Evolutionary conservation across 2,888 invertebrate species (phyloP), one percentile per base, ranked within the genome.

Genomic region (Listrodromus nycthemerus): DNA sequence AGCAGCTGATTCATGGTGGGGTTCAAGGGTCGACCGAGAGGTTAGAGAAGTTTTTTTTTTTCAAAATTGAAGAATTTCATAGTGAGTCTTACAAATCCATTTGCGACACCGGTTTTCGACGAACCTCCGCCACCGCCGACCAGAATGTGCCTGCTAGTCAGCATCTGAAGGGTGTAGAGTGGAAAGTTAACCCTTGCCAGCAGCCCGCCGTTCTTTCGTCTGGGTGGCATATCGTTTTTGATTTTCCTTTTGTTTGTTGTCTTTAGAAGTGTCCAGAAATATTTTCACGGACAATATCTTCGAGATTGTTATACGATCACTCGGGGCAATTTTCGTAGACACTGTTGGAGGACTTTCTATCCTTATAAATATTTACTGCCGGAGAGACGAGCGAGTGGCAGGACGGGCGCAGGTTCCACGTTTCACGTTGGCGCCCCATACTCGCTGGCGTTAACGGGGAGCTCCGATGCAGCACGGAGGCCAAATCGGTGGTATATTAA

Each of bases 121-220:
- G 98, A 97, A 80, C 99, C 99, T 83, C 99, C 99, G 76, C 99
- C 99, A 76, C 99, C 99, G 85, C 98, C 99, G 67, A 99, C 98
- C 84, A 99, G 94, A 89, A 99, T 97, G 94, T 99, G 98, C 88
- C 98, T 96, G 94, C 97, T 97, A 41, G 98, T 98, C 82, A 99
- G 94, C 95, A 98, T 97, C 94, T 97, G 97, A 45, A 99, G 95
- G 2, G 97, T 96, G 93, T 98, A 99, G 83, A 98, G 95, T 5
- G 99, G 99, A 94, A 98, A 98, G 95, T 98, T 98, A 67, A 98
- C 97, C 91, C 97, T 95, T 85, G 98, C 98, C 92, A 98, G 94
- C 88, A 98, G 95, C 88, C 97, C 96, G 92, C 96, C 96, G 90
- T 94, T 94, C 86, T 94, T 95, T 89, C 95, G 93, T 89, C 94